These are phyloP conservation scores for Limonius californicus DNA, from an alignment of 1,140 invertebrate species.

Conservation along the genomic window DNA sequence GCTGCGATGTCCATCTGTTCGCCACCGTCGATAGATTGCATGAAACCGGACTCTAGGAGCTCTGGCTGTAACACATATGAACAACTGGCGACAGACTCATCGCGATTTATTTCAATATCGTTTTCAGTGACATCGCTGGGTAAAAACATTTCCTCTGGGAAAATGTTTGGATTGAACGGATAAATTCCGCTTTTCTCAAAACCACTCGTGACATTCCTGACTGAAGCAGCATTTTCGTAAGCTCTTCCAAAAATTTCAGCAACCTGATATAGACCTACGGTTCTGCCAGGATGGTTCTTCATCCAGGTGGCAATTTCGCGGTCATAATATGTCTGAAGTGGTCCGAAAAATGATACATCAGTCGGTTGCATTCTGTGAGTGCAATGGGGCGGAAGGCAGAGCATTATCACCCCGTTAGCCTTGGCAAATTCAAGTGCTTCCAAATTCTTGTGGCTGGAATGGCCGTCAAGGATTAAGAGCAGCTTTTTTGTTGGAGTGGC, in stretches of 20 bases:
- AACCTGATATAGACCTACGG: constrained; percentile 34
- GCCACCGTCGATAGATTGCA: too few relatives aligned
- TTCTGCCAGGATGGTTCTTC: constrained; percentile 32
- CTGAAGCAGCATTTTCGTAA: constrained; percentile 44
- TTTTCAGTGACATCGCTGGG: not conserved
- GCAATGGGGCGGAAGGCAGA: not conserved
- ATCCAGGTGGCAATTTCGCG: constrained; percentile 34
- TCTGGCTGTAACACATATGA: too few relatives aligned
- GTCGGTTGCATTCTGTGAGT: too few relatives aligned
- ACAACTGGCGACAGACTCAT: not conserved
- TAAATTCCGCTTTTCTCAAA: constrained; percentile 43
- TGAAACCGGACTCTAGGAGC: too few relatives aligned
- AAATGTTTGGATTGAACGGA: constrained; percentile 42
- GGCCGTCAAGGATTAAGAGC: not conserved
- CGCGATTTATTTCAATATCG: not conserved
- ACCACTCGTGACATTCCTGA: too few relatives aligned
- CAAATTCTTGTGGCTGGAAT: too few relatives aligned
- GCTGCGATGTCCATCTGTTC: too few relatives aligned
- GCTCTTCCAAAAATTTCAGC: constrained; percentile 37
- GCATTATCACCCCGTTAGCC: not conserved
- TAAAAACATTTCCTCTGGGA: constrained; percentile 22
- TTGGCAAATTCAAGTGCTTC: not conserved
- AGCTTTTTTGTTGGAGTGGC: not conserved
- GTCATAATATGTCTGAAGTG: constrained; percentile 41
- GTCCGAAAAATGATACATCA: constrained; percentile 3